Percentiles rank a stretch among this genome's conserved stretches.
These are phyloP conservation scores for Xestia rhomboidea DNA, from an alignment of 2,888 invertebrate genomes.

Conservation along the genomic window DNA sequence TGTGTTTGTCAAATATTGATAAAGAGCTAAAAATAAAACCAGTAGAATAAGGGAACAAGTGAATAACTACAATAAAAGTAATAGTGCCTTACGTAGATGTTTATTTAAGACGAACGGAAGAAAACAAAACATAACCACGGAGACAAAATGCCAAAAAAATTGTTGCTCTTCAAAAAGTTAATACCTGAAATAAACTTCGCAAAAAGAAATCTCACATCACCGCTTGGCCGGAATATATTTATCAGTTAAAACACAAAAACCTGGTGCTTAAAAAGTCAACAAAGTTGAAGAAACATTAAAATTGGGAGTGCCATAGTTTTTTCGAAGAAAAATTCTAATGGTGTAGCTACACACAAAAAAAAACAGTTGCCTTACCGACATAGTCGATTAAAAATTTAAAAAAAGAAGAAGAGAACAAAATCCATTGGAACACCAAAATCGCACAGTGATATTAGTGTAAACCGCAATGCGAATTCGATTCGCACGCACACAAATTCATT, in stretches of 20 bases:
- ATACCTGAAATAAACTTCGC: conserved; percentile 88
- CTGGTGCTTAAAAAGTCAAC: conserved; percentile 81
- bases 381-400: conserved; percentile 78
- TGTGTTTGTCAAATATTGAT: conserved; percentile 70
- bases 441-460: conserved; percentile 82
- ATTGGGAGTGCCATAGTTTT: conserved; percentile 85
- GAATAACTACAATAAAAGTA: conserved; percentile 78
- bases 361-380: conserved; percentile 88
- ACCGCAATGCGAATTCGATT: conserved; percentile 87
- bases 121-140: conserved; percentile 81
- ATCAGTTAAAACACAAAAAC: conserved; percentile 81
- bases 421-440: conserved; percentile 70
- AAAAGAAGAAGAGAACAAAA: conserved; percentile 71
- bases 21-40: conserved; percentile 67
- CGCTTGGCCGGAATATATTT: conserved; percentile 85
- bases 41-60: conserved; percentile 86
- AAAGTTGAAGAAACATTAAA: conserved; percentile 80
- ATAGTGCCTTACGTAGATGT: conserved; percentile 88
- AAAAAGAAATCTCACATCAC: conserved; percentile 87
- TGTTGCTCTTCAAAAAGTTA: conserved; percentile 88
- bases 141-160: conserved; percentile 90
- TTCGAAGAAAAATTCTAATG: conserved; percentile 82
- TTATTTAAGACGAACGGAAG: conserved; percentile 80
- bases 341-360: conserved; percentile 69
- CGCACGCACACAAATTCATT: conserved; percentile 76